Conservation (phyloP, 2,888 invertebrate genomes). For the Ceratothoa steindachneri region DNA sequence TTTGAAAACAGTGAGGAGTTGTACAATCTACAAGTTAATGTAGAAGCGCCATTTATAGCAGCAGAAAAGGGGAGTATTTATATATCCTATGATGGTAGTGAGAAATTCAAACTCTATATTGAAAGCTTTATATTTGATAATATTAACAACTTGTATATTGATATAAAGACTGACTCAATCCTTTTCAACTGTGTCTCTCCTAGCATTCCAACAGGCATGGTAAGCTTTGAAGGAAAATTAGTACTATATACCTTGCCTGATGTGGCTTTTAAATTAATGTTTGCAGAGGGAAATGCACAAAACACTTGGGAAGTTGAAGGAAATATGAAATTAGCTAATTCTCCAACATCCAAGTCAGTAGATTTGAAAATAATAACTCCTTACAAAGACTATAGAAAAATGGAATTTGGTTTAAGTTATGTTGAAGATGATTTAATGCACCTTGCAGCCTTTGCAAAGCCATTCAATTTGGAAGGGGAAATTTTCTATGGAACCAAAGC, state of each 20-base stretch:
- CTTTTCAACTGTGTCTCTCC: background rate
- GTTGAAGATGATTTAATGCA: background rate
- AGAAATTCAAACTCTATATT: background rate
- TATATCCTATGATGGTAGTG: background rate
- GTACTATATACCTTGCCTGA: background rate
- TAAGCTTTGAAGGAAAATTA: background rate
- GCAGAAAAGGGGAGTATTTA: background rate
- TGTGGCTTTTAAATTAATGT: background rate
- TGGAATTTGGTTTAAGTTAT: background rate
- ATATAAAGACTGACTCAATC: background rate
- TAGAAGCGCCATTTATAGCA: background rate
- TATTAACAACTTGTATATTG: background rate
- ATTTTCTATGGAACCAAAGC: background rate
- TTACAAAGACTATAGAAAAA: background rate
- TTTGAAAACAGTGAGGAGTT: background rate
- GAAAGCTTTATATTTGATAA: background rate
- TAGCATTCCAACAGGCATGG: background rate
- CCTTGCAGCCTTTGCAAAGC: background rate
- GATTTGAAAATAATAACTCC: background rate
- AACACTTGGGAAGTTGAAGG: background rate
- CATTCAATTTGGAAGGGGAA: background rate
- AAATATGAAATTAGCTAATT: background rate
- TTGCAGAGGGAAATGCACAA: background rate
- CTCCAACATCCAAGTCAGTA: no score
- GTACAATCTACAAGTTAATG: background rate